These are phyloP conservation scores for Sturmia bella DNA, from an alignment of 2,888 invertebrate species.

Conservation along the genomic window DNA sequence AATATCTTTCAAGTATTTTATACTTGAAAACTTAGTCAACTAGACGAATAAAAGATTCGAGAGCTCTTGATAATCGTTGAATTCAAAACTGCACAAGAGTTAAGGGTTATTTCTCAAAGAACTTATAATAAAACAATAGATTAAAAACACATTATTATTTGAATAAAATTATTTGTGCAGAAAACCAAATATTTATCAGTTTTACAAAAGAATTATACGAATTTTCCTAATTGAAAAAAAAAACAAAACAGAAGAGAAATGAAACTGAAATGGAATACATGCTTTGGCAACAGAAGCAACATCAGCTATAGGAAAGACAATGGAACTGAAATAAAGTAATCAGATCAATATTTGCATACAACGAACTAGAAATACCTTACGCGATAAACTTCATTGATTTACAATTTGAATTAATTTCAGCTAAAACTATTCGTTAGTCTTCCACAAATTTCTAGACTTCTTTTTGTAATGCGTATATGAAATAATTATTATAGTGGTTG, in stretches of 20 bases:
- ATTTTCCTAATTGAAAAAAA: background rate
- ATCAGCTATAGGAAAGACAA: background rate
- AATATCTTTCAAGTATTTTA: conserved; percentile 11
- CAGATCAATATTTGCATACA: background rate
- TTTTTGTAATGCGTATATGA: too few relatives aligned
- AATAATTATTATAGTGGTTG: too few relatives aligned
- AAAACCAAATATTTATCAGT: conserved; percentile 29
- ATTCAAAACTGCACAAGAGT: conserved; percentile 31
- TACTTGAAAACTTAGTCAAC: conserved; percentile 58
- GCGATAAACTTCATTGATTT: background rate
- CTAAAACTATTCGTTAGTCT: too few relatives aligned
- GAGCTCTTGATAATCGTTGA: conserved; percentile 29
- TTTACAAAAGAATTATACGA: background rate
- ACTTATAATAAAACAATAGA: background rate
- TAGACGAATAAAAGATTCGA: conserved; percentile 41
- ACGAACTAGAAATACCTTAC: background rate
- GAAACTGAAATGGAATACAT: conserved; percentile 28
- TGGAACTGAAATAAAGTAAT: background rate
- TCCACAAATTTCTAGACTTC: too few relatives aligned
- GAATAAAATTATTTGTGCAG: conserved; percentile 31
- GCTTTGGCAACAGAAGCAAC: conserved; percentile 30
- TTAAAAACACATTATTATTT: conserved; percentile 15
- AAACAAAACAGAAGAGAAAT: background rate
- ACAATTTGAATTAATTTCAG: too few relatives aligned
- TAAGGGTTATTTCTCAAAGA: conserved; percentile 9